phyloP scores from a whole-genome alignment of 2,113 vertebrate genomes.

The Rhynchopsitta pachyrhyncha region DNA sequence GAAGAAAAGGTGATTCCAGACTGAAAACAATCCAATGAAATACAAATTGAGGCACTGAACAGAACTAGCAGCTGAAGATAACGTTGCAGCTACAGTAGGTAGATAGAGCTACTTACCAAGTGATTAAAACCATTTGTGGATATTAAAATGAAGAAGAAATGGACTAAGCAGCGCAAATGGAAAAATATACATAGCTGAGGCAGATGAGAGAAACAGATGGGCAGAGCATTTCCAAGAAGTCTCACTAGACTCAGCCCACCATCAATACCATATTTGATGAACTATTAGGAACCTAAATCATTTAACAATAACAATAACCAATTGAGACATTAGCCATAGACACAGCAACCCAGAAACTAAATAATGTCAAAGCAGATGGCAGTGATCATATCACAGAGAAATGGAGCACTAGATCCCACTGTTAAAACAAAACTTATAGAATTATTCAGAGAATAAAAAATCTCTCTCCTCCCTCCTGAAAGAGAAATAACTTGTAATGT shows the following conservation, averaged over 20 bases:
- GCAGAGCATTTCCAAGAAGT: slow-evolving; percentile 9
- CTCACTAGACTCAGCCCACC: not conserved
- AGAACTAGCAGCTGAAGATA: not conserved
- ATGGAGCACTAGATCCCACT: not conserved
- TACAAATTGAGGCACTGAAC: not conserved
- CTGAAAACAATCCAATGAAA: not conserved
- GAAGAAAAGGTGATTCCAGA: not conserved
- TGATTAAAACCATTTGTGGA: not conserved
- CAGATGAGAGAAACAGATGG: slow-evolving; percentile 37
- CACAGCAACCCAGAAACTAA: not conserved
- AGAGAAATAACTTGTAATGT: not conserved
- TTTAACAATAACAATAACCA: not conserved
- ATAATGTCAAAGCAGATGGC: not conserved
- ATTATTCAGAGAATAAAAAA: not conserved
- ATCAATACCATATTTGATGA: not conserved
- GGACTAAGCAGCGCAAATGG: not conserved
- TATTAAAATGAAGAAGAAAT: not conserved
- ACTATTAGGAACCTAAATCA: not conserved
- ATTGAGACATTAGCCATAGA: not conserved
- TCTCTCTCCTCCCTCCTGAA: not conserved
- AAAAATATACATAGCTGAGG: not conserved
- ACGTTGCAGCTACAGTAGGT: not conserved
- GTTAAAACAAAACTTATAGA: not conserved
- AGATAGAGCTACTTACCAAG: not conserved
- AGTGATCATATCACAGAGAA: not conserved